Base-by-base conservation (phyloP, 2,113 vertebrate species). In the Pandion haliaetus region DNA sequence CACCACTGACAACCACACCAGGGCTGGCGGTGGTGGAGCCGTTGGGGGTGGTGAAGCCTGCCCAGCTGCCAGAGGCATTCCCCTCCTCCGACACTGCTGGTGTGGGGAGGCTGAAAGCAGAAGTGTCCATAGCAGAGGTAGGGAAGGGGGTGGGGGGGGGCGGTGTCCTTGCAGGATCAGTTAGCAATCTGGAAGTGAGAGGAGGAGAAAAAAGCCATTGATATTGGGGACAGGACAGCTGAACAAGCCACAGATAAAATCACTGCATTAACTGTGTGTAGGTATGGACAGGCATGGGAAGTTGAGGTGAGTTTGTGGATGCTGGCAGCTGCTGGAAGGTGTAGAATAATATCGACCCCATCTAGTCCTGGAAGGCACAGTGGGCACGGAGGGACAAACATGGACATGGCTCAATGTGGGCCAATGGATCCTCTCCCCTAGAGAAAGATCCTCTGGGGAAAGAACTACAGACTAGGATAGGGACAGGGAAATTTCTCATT, bases 1-100 rank as follows among this genome's bases (percentile, higher is more conserved):
- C 76, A 29, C 98, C 97, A 0, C 99, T 98, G 96, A 99, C 79
- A 14, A 98, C 98, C 42, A 98, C 97, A 31, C 98, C 97, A 0
- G 96, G 95, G 31, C 93, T 96, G 4, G 76, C 0, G 1, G 66
- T 88, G 23, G 44, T 66, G 2, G 98, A 98, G 32, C 10, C 3
- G 29, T 98, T 98, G n/a, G 92, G 93, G 24, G 26, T 66, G 57
- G 78, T 40, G 79, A 91, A 88, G 50, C 18, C 88, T 82, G 86
- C 80, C 98, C 98, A 98, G 95, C 74, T 83, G 6, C 36, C 87
- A 54, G 98, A 98, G 93, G 88, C 34, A 59, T 98, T 98, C 42
- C 78, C 90, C 3, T 97, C 94, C 47, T 98, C 97, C 2, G 2
- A 94, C 61, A 82, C 90, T 77, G 90, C 38, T 0, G 93, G 88